Evolutionary conservation across 2,797 vertebrate species (phyloP), one percentile per base, ranked within the genome.

Genomic region (Tiaroga cobitis): DNA sequence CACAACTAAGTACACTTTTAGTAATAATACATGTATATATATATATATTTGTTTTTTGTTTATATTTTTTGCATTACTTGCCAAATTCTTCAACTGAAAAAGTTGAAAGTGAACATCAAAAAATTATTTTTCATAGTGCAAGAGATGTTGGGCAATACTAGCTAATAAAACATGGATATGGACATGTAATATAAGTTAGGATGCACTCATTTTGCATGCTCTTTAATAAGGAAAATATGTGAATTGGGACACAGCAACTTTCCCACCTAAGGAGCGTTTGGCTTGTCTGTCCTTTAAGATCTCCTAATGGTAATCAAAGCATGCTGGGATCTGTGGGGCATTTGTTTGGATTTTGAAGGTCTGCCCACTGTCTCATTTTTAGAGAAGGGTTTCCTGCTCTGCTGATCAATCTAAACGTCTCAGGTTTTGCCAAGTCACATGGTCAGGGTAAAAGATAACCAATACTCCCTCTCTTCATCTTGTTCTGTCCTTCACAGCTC

Each of bases 341-440:
- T 26, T 49, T 54, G 32, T 39, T 72, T 54, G 65, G 19, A 5
- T 49, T 65, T 51, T 81, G 32, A 32, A 69, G 29, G 24, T 37
- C 15, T 75, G 70, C 56, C 70, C 81, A 49, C 39, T 0, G 26
- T 75, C 39, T 75, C 15, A 65, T 83, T 72, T 82, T 24, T 74
- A 74, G 26, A 74, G 81, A 29, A 19, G 19, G 59, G 51, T 61
- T 74, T 65, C 49, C 70, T 75, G 70, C n/a, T 82, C 19, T 46
- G 54, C 26, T 49, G 37, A 83, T 67, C 81, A 39, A 29, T 83
- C 73, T 76, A 49, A 83, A 76, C 59, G 56, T 65, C 29, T 73
- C 69, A 75, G 54, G 26, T 61, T 82, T 61, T 61, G 80, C 80
- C 69, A 72, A 82, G 56, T 83, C 81, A 75, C 81, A 26, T 39